Evolutionary conservation across 1,140 invertebrate species (phyloP).

Genomic region (Aphidius gifuensis): DNA sequence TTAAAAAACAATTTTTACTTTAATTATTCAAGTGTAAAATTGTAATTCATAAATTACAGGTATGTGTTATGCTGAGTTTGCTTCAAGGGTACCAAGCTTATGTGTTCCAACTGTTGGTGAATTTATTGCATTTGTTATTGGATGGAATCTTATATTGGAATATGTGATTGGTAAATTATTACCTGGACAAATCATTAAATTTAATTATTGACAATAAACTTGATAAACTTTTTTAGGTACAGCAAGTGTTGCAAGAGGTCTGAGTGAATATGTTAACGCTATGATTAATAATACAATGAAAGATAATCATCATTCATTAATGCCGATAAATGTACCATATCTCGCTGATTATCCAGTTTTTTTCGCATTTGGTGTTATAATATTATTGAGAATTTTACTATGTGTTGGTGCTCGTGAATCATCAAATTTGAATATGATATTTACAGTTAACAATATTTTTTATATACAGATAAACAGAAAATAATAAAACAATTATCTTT

Average conservation of each 20-base stretch:
- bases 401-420: conserved; percentile 86
- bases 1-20: conserved; percentile 4
- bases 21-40: conserved; percentile 41
- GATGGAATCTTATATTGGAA: conserved; percentile 89
- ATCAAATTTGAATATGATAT: conserved; percentile 84
- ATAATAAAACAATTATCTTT: conserved; percentile 6
- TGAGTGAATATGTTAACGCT: conserved; percentile 85
- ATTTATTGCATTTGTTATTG: conserved; percentile 73
- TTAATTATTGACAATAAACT: conserved; percentile 7
- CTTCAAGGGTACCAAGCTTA: conserved; percentile 83
- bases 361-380: conserved; percentile 69
- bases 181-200: conserved; percentile 5
- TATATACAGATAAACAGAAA: neutral
- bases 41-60: conserved; percentile 44
- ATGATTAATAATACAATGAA: conserved; percentile 73
- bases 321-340: conserved; percentile 71
- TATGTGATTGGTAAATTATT: conserved; percentile 76
- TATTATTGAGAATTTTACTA: conserved; percentile 67
- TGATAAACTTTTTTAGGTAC: conserved; percentile 59
- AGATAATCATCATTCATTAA: conserved; percentile 61
- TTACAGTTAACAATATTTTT: conserved; percentile 62
- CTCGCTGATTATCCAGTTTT: conserved; percentile 82
- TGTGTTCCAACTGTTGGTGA: conserved; percentile 83
- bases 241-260: conserved; percentile 87
- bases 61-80: conserved; percentile 84